Base-by-base conservation (phyloP, 2,113 vertebrate species). In the Lanius collurio region DNA sequence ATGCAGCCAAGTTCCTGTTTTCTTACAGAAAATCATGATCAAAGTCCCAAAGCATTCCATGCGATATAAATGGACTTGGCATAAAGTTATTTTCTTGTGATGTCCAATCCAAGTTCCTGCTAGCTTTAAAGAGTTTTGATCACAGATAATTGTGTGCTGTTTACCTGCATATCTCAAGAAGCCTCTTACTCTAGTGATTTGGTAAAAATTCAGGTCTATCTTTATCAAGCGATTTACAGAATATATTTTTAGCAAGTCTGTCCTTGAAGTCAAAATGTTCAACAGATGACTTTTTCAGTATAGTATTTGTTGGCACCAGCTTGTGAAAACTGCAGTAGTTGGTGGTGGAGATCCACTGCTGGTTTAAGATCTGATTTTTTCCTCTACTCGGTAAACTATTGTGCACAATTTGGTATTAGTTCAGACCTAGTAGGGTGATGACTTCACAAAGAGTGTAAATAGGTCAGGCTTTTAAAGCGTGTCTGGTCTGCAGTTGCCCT, bases 1-100 rank as follows among this genome's bases (percentile, higher is more conserved):
- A 24, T 79, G 89, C 88, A 94, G 91, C 90, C 90, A 94, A 93
- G 91, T 95, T 93, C 88, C 92, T 93, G 78, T 94, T 96, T 96
- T 92, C 86, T 79, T 94, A 68, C 78, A 92, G 85, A 79, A 96
- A 88, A 87, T 64, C 79, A 23, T 15, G 76, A 95, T 95, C 74
- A 89, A 94, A 95, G 88, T 88, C 75, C 56, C 90, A 91, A 78
- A 91, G 68, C 82, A 57, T 84, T 94, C 87, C 60, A 53, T 30
- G 68, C 82, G 64, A 89, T 83, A 95, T 88, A 96, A 94, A 93
- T 94, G 83, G 89, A 94, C 74, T 95, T 97, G 83, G 91, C 93
- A 81, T 93, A 65, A 73, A 91, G 63, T 63, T 84, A 55, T 94
- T 95, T 87, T 82, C 89, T 93, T 95, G 70, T 96, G 96, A 96